Conservation (phyloP, 2,113 vertebrate species). For the Petaurus breviceps region DNA sequence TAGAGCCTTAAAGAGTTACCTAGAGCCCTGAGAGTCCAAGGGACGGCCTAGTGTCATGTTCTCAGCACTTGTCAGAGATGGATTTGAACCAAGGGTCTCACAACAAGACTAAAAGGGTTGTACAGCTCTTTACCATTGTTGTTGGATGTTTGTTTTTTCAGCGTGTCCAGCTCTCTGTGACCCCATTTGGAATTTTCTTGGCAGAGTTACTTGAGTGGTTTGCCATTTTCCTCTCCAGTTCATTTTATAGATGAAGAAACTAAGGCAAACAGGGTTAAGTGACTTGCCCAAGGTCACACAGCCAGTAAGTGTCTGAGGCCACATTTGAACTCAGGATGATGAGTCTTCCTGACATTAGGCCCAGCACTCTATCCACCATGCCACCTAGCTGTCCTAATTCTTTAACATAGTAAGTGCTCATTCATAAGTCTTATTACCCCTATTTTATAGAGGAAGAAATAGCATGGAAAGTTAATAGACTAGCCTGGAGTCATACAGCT, state of each 20-base stretch:
- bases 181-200: neutral
- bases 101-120: neutral
- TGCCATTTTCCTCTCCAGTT: neutral
- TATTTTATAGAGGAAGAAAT: neutral
- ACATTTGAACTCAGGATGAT: neutral
- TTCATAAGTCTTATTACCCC: neutral
- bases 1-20: neutral
- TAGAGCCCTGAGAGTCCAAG: neutral
- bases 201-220: no score
- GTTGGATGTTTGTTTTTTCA: neutral
- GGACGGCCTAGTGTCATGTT: neutral
- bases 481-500: neutral
- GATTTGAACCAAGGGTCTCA: neutral
- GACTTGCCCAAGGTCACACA: neutral
- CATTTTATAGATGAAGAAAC: neutral
- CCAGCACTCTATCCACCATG: neutral
- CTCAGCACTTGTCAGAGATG: neutral
- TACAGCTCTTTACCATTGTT: neutral
- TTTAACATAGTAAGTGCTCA: neutral
- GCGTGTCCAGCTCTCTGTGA: neutral
- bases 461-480: neutral
- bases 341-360: neutral
- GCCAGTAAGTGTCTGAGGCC: neutral
- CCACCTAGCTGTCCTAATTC: neutral
- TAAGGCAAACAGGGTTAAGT: neutral